Evolutionary conservation across 2,797 vertebrate species (phyloP).

Genomic region (Aeoliscus strigatus): DNA sequence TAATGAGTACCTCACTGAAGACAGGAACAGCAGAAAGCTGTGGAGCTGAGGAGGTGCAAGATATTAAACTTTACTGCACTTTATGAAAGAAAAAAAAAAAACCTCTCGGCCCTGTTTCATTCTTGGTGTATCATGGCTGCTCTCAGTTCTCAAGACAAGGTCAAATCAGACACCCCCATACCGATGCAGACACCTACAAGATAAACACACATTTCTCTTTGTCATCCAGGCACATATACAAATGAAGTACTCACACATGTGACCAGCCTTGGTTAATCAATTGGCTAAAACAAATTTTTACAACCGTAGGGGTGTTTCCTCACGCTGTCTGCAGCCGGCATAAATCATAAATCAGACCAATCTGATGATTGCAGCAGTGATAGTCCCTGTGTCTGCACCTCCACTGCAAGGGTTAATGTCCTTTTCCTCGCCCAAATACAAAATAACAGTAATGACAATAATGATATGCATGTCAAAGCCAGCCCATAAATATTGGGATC

Average conservation of each 20-base stretch:
- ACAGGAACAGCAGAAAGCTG: too few species aligned
- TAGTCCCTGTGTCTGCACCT: conserved; percentile 23
- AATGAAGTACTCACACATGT: conserved; percentile 46
- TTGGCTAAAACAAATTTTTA: conserved; percentile 77
- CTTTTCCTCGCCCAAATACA: conserved; percentile 60
- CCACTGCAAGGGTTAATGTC: conserved; percentile 53
- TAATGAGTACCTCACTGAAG: too few species aligned
- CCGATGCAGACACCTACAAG: conserved; percentile 24
- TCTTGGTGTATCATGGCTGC: conserved; percentile 17
- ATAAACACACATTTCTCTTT: conserved; percentile 39
- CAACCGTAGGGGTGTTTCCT: conserved; percentile 63
- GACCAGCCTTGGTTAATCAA: conserved; percentile 73
- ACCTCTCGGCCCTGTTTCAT: conserved; percentile 1
- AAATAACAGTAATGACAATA: conserved; percentile 66
- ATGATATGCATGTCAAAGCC: conserved; percentile 69
- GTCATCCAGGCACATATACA: conserved; percentile 39
- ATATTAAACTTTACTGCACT: too few species aligned
- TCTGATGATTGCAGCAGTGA: conserved; percentile 67
- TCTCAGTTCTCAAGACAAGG: conserved; percentile 35
- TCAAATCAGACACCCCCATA: conserved; percentile 21
- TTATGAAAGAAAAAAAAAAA: too few species aligned
- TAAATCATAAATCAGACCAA: conserved; percentile 79
- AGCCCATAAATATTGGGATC: conserved; percentile 72
- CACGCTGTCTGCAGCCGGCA: conserved; percentile 55
- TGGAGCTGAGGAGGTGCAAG: too few species aligned